phyloP scores from a whole-genome alignment of 2,113 vertebrate species.

The Mirounga angustirostris region DNA sequence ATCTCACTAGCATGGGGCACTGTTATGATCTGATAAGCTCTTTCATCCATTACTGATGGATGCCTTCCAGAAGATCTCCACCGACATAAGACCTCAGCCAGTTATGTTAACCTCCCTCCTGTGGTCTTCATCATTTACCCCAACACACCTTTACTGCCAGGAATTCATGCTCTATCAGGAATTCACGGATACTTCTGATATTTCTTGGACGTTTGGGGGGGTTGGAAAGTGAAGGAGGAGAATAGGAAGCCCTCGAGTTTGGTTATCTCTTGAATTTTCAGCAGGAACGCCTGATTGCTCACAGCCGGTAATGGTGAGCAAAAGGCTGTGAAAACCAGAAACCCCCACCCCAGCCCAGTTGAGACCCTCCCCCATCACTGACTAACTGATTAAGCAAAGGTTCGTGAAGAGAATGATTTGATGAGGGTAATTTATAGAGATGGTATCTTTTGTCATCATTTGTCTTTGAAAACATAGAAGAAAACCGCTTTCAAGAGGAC shows the following conservation, averaged over 20 bases:
- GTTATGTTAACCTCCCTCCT: neutral
- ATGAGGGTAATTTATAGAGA: conserved; percentile 91
- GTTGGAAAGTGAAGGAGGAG: neutral
- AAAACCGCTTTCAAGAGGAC: conserved; percentile 86
- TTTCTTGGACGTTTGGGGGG: neutral
- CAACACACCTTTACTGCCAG: conserved; percentile 16
- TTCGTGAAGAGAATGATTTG: conserved; percentile 88
- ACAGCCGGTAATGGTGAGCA: neutral
- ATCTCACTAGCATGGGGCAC: neutral
- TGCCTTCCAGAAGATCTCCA: conserved; percentile 56
- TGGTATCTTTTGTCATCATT: conserved; percentile 91
- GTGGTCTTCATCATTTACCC: conserved; percentile 42
- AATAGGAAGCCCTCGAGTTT: neutral
- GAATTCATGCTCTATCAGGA: conserved; percentile 13
- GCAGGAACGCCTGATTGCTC: neutral
- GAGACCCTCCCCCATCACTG: conserved; percentile 48
- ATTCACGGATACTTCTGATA: neutral
- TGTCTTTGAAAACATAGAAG: conserved; percentile 89
- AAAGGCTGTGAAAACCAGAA: conserved; percentile 18
- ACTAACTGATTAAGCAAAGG: conserved; percentile 90
- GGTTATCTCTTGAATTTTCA: neutral
- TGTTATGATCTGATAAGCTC: conserved; percentile 48
- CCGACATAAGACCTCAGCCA: neutral
- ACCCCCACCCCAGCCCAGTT: neutral
- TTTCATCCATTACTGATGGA: conserved; percentile 39